Evolutionary conservation across 2,888 invertebrate species (phyloP).

Genomic region (Panopea generosa): DNA sequence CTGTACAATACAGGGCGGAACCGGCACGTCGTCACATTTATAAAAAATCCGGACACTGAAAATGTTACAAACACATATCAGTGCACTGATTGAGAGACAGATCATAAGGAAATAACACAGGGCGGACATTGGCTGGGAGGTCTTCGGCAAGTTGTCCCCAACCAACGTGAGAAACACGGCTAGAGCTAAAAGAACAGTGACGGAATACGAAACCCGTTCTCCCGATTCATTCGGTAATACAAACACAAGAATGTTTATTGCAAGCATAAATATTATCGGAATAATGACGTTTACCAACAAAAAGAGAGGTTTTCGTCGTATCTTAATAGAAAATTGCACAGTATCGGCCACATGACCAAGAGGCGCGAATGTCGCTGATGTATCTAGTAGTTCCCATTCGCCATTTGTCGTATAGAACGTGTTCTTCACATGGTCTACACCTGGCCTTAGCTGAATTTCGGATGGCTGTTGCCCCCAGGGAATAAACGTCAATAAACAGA

Average conservation of each 20-base stretch:
- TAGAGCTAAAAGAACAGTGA: not conserved
- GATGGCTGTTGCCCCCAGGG: not conserved
- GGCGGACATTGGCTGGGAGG: not conserved
- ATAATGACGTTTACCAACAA: not conserved
- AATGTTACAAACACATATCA: too few species aligned
- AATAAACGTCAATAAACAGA: not conserved
- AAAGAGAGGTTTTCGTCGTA: not conserved
- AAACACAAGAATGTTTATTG: not conserved
- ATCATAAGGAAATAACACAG: not conserved
- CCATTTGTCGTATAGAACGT: not conserved
- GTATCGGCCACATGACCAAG: too few species aligned
- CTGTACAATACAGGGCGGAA: too few species aligned
- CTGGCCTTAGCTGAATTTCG: not conserved
- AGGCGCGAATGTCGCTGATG: not conserved
- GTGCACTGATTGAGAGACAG: too few species aligned
- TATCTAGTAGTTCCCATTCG: not conserved
- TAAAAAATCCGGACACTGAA: too few species aligned
- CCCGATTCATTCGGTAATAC: not conserved
- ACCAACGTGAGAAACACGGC: not conserved
- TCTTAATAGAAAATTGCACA: not conserved
- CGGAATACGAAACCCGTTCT: not conserved
- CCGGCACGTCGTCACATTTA: too few species aligned
- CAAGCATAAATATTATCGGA: not conserved
- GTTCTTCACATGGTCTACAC: not conserved
- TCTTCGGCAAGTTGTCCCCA: constrained; percentile 2